Evolutionary conservation across 2,888 invertebrate genomes (phyloP).

Genomic region (Dorcus hopei): DNA sequence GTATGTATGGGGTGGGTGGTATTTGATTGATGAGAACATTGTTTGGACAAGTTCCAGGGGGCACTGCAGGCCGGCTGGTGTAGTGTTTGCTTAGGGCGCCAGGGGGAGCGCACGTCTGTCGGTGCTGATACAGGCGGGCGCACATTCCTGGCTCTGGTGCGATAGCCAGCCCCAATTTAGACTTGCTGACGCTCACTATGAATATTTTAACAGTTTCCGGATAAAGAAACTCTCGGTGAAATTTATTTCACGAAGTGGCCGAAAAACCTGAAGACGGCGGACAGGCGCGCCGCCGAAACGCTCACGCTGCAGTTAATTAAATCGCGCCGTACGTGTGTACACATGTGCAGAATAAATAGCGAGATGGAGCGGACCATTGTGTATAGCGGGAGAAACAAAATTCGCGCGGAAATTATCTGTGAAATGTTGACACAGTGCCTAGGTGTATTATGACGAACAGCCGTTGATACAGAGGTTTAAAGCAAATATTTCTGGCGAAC

Average conservation of each 20-base stretch:
- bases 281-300: too few relatives aligned
- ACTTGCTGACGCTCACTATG: constrained; percentile 19
- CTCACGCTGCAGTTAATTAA: too few relatives aligned
- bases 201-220: constrained; percentile 20
- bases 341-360: constrained; percentile 15
- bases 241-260: background rate
- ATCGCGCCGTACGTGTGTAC: background rate
- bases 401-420: background rate
- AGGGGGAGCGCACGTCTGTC: constrained; percentile 29
- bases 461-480: constrained; percentile 3
- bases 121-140: constrained; percentile 25
- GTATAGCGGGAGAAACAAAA: background rate
- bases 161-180: constrained; percentile 26
- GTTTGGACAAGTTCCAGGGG: constrained; percentile 44
- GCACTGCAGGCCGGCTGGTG: constrained; percentile 41
- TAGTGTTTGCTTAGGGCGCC: constrained; percentile 42
- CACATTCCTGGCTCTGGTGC: constrained; percentile 21
- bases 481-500: constrained; percentile 14
- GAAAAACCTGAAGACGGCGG: too few relatives aligned
- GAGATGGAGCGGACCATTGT: constrained; percentile 1
- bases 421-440: background rate
- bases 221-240: background rate
- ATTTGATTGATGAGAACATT: constrained; percentile 48
- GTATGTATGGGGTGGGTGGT: constrained; percentile 32
- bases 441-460: constrained; percentile 4